phyloP scores from a whole-genome alignment of 1,140 invertebrate genomes.

The Megathymus violae region DNA sequence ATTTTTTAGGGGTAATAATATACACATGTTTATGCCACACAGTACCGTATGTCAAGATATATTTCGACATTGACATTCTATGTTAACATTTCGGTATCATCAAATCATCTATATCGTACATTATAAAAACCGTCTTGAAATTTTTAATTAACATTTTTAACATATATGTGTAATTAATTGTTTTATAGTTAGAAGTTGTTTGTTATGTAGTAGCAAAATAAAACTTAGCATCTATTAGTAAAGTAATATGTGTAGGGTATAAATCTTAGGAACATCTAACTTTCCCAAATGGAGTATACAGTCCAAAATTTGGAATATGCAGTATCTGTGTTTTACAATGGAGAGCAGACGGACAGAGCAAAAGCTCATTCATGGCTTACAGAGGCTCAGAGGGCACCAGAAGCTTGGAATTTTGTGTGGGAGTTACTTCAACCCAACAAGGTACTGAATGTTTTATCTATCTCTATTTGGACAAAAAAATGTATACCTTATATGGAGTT shows the following conservation, averaged over 20 bases:
- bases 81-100: not conserved
- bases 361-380: constrained; percentile 93
- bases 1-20: too few relatives aligned
- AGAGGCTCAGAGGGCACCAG: constrained; percentile 90
- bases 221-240: not conserved
- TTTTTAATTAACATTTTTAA: not conserved
- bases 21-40: too few relatives aligned
- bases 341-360: constrained; percentile 85
- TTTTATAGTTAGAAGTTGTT: not conserved
- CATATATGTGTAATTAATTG: not conserved
- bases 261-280: constrained; percentile 5
- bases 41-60: not conserved
- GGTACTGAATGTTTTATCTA: constrained; percentile 70
- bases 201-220: not conserved
- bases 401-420: constrained; percentile 96
- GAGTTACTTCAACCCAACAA: constrained; percentile 91
- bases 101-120: not conserved
- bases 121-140: not conserved
- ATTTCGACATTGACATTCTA: not conserved
- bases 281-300: constrained; percentile 74
- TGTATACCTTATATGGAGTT: too few relatives aligned
- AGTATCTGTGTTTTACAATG: constrained; percentile 81
- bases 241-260: not conserved
- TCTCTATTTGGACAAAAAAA: too few relatives aligned
- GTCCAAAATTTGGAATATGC: constrained; percentile 81